Conservation (phyloP, 2,888 invertebrate species). For the Scaptomyza cyrtandrae region DNA sequence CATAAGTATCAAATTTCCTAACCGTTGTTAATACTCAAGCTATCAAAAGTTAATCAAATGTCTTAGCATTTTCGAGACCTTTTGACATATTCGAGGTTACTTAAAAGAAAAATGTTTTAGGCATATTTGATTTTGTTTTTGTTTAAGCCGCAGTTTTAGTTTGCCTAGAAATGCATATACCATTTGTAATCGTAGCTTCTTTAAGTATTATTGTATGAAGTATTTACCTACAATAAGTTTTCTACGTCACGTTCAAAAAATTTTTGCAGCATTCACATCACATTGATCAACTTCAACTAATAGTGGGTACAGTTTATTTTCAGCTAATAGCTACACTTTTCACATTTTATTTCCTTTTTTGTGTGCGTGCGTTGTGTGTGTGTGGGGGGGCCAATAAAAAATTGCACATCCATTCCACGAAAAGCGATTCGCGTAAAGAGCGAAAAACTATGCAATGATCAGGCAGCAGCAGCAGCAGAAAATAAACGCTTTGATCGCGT, state of each 20-base stretch:
- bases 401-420: constrained; percentile 1
- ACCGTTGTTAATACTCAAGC: too few species aligned
- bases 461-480: constrained; percentile 1
- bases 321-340: constrained; percentile 6
- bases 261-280: background rate
- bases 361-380: background rate
- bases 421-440: constrained; percentile 1
- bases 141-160: too few species aligned
- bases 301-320: background rate
- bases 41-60: too few species aligned
- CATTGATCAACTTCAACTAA: background rate
- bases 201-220: too few species aligned
- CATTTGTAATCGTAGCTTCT: too few species aligned
- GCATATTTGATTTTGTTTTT: too few species aligned
- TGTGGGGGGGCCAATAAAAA: constrained; percentile 1
- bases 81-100: too few species aligned
- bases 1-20: too few species aligned
- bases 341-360: constrained; percentile 3
- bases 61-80: too few species aligned
- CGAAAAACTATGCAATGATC: constrained; percentile 11
- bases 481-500: constrained; percentile 42
- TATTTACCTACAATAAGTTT: background rate
- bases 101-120: too few species aligned
- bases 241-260: background rate
- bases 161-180: too few species aligned